phyloP scores from a whole-genome alignment of 2,113 vertebrate species.

The Ceuthmochares aereus region DNA sequence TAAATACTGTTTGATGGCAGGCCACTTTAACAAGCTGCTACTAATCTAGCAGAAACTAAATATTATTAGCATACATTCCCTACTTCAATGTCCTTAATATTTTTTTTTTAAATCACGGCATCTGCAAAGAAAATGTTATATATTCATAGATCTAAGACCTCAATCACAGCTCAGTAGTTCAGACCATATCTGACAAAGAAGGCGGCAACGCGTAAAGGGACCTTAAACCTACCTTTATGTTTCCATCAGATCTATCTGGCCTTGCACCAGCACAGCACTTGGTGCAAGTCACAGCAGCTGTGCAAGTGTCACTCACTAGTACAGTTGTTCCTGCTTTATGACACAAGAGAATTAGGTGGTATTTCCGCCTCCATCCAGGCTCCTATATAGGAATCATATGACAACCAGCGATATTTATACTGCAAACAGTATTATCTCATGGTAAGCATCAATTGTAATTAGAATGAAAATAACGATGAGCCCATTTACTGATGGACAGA shows the following conservation, averaged over 20 bases:
- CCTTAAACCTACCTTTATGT: neutral
- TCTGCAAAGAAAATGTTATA: constrained; percentile 20
- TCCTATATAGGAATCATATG: neutral
- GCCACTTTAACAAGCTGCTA: constrained; percentile 39
- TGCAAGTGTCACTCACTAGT: neutral
- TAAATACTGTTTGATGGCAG: constrained; percentile 64
- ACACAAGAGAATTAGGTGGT: neutral
- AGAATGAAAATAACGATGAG: neutral
- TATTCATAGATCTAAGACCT: constrained; percentile 6
- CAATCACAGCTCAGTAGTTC: neutral
- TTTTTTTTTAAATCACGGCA: neutral
- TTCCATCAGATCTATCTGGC: neutral
- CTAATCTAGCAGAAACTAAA: constrained; percentile 47
- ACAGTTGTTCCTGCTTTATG: neutral
- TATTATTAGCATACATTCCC: constrained; percentile 25
- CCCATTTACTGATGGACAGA: neutral
- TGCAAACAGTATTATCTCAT: neutral
- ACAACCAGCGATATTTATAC: neutral
- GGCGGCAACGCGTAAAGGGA: neutral
- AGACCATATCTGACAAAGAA: neutral
- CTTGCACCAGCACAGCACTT: neutral
- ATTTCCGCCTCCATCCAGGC: neutral
- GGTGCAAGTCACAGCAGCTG: neutral
- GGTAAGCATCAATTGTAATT: neutral
- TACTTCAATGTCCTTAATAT: neutral